Conservation (phyloP, 2,113 vertebrate species). For the Cichladusa arquata region DNA sequence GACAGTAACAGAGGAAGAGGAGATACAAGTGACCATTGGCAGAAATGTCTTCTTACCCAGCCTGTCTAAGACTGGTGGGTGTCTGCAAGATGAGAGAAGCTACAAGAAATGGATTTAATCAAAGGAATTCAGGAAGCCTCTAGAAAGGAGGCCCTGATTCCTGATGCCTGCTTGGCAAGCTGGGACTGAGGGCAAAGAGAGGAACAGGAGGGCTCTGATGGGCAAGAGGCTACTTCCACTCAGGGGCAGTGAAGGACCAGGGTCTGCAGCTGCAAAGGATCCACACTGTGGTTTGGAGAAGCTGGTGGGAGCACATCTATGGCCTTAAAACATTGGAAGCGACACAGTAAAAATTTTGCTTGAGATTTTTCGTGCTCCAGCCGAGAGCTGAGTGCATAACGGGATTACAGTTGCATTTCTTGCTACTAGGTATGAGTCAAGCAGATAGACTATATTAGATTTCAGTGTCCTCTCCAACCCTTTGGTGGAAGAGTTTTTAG, state of each 20-base stretch:
- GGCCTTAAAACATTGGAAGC: background rate
- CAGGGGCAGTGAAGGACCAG: background rate
- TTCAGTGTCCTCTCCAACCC: background rate
- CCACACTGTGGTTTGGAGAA: background rate
- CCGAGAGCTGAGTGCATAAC: accelerated
- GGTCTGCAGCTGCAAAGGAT: background rate
- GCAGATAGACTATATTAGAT: background rate
- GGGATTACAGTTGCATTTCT: accelerated
- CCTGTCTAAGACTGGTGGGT: background rate
- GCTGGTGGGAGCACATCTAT: accelerated
- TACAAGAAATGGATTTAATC: background rate
- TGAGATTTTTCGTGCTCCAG: background rate
- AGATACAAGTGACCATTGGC: background rate
- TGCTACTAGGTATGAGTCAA: background rate
- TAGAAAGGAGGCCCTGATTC: background rate
- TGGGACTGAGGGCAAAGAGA: background rate
- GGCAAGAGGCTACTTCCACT: accelerated
- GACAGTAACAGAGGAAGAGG: background rate
- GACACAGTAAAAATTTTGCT: background rate
- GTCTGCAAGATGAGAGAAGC: background rate
- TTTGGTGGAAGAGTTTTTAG: background rate
- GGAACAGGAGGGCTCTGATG: background rate
- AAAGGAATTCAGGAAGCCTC: background rate
- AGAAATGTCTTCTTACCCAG: background rate
- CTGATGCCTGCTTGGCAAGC: background rate